Evolutionary conservation across 2,888 invertebrate genomes (phyloP), one percentile per base, ranked within the genome.

Genomic region (Hirtodrosophila confusa): DNA sequence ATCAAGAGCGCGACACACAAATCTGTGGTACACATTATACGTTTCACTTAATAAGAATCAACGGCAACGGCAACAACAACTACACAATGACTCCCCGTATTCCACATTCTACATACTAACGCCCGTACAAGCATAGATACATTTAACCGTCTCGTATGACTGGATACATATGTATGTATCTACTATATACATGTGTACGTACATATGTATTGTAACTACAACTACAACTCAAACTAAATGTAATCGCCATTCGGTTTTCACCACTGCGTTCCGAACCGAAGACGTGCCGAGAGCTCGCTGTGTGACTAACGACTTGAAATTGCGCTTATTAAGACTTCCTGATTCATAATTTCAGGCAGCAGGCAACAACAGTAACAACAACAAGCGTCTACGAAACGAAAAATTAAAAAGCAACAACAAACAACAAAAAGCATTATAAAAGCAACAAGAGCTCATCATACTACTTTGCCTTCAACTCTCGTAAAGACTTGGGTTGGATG

Each of bases 261-360:
- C 44, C 43, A 17, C 33, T 33, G 37, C 9, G 5, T 7, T 40
- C 31, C 6, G 37, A 67, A 71, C 31, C 6, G 37, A 67, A 71
- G 69, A 66, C 51, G 57, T 53, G 58, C 55, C 68, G 55, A 71
- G 61, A 51, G 70, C 53, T 70, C 51, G 56, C 47, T 58, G 48
- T 64, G 64, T 61, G 77, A 88, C 84, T 86, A 86, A 86, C 86
- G 79, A 84, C 86, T 75, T 75, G 74, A 86, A 86, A 86, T 86
- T 86, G 86, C 75, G 80, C 88, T 89, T 86, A 86, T 86, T 86
- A 86, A 88, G 88, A 86, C 86, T 86, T 86, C 86, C 86, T 89
- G 89, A 89, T 84, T 80, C 75, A 78, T 84, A 84, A 88, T 88
- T 86, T 82, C 73, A 69, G 78, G 60, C 84, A 73, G 47, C 62